Base-by-base conservation (phyloP, 2,888 invertebrate genomes). In the Monopis laevigella region DNA sequence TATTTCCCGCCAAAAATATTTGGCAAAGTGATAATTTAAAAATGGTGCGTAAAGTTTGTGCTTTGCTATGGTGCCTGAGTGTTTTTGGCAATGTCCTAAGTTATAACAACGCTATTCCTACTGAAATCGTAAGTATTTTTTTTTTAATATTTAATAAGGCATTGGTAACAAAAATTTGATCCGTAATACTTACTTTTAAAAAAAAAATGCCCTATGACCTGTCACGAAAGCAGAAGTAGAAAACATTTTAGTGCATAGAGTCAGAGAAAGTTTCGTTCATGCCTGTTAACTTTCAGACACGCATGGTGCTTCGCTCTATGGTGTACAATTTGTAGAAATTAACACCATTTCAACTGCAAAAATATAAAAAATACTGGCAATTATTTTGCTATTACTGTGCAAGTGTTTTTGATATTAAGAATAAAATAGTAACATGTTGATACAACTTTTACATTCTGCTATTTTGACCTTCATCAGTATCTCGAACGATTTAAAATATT, bases 41-140 rank as follows among this genome's bases (percentile, higher is more conserved):
- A 65, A 80, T 80, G 78, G 68, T 73, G 63, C 71, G 70, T 39
- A 65, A 73, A 66, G 59, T 78, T 24, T 66, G 72, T 73, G 77
- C 60, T 43, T 61, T 78, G 27, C 45, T 77, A 55, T 78, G 74
- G 56, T 77, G 67, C 46, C 52, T 77, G 41, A 74, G 71, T 62
- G 61, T 80, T 52, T 71, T 80, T 43, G 65, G 72, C 45, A 72
- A 75, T 50, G 70, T 75, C 2, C 50, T 69, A 46, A 66, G 75
- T 54, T 73, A 74, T n/a, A n/a, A n/a, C 45, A 78, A 75, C 57
- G 75, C 77, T 24, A 73, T 80, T 55, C 72, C 77, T 13, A 59
- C 72, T 44, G 78, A 78, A 52, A 67, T 49, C 42, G 77, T 78
- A 58, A 77, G 77, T 74, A 39, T 11, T 32, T 8, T 29, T 29